A percentile compares a stretch with the other conserved stretches of the same genome.
These are phyloP conservation scores for Sebastolobus alascanus DNA, from an alignment of 2,797 vertebrate genomes.

Conservation along the genomic window DNA sequence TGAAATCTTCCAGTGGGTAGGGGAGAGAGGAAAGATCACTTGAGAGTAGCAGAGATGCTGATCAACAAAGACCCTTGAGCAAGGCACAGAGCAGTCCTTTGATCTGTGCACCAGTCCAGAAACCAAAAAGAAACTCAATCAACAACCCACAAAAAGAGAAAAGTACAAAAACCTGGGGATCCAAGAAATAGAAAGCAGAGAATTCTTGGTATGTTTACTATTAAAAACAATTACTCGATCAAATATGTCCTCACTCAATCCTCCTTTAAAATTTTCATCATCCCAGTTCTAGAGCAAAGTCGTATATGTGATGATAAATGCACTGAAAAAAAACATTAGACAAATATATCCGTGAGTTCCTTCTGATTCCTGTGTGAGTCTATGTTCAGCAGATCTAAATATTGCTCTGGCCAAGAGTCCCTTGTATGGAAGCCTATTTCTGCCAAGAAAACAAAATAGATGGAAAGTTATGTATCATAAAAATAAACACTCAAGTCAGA, in stretches of 20 bases:
- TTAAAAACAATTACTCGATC: neutral
- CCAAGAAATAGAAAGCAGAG: neutral
- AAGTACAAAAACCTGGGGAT: neutral
- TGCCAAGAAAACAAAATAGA: neutral
- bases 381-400: neutral
- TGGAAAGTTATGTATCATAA: neutral
- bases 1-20: slow-evolving; percentile 28
- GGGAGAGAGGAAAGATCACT: slow-evolving; percentile 19
- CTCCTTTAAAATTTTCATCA: too few species aligned
- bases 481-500: neutral
- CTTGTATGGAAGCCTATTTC: neutral
- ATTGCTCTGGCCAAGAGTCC: neutral
- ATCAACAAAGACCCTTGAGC: slow-evolving; percentile 37
- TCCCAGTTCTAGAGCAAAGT: too few species aligned
- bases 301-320: neutral
- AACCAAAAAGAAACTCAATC: neutral
- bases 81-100: slow-evolving; percentile 18
- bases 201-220: neutral
- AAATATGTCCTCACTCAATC: neutral
- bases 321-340: neutral
- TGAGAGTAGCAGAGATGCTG: slow-evolving; percentile 26
- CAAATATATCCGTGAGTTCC: neutral
- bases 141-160: neutral
- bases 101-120: neutral
- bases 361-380: neutral